These are phyloP conservation scores for Megaptera novaeangliae DNA, from an alignment of 2,113 vertebrate species.

Conservation along the genomic window DNA sequence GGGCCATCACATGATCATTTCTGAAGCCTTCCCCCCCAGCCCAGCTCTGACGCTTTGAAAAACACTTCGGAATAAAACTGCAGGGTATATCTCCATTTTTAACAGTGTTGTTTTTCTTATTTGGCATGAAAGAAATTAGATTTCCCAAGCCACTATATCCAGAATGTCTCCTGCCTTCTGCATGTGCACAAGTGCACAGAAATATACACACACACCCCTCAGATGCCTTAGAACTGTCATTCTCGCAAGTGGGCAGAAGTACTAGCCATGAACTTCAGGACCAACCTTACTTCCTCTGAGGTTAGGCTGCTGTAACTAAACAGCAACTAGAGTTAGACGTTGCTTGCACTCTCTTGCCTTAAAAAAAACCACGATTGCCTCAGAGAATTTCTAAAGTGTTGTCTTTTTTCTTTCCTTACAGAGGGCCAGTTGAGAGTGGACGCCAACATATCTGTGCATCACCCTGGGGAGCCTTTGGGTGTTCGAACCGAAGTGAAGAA, in stretches of 20 bases:
- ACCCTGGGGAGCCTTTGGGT: conserved; percentile 89
- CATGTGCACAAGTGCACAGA: neutral
- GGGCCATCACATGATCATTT: conserved; percentile 52
- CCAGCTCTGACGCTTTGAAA: neutral
- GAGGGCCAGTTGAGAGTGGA: conserved; percentile 98
- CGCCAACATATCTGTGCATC: conserved; percentile 95
- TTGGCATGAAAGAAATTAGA: neutral
- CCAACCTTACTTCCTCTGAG: neutral
- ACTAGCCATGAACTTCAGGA: neutral
- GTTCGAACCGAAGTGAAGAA: conserved; percentile 97
- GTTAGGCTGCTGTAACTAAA: neutral
- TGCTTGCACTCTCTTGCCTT: neutral
- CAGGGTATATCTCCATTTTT: conserved; percentile 26
- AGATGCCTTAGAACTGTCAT: neutral
- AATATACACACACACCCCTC: neutral
- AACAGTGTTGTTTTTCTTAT: neutral
- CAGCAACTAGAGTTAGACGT: neutral
- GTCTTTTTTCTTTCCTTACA: conserved; percentile 62
- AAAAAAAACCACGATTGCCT: neutral
- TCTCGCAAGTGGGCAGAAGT: neutral
- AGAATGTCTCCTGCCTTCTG: neutral
- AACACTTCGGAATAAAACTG: neutral
- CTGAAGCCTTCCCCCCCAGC: neutral
- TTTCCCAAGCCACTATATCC: neutral
- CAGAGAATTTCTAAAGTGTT: neutral